Evolutionary conservation across 2,797 vertebrate genomes (phyloP).

Genomic region (Peromyscus nudipes): DNA sequence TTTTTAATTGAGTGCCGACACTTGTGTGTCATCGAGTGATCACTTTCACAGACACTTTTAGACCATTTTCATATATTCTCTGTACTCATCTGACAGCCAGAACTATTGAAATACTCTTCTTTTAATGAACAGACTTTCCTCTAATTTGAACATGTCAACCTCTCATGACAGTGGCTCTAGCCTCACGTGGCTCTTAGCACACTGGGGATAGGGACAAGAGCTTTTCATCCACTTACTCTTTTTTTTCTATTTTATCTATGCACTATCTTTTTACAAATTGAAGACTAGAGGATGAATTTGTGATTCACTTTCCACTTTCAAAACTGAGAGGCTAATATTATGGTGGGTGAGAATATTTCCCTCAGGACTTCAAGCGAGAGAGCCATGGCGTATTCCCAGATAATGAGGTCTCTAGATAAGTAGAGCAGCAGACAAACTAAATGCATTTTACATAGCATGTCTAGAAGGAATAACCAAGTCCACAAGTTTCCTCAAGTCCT

Average conservation of each 20-base stretch:
- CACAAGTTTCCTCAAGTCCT: constrained; percentile 54
- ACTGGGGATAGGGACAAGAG: neutral
- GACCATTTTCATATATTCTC: neutral
- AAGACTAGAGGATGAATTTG: constrained; percentile 77
- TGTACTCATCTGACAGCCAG: constrained; percentile 7
- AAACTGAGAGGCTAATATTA: constrained; percentile 71
- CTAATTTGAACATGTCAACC: neutral
- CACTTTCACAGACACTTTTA: neutral
- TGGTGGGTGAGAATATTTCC: constrained; percentile 78
- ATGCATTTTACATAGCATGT: constrained; percentile 59
- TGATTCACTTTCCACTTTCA: constrained; percentile 72
- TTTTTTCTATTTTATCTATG: constrained; percentile 64
- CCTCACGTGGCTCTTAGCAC: neutral
- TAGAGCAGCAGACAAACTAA: constrained; percentile 69
- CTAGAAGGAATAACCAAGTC: constrained; percentile 67
- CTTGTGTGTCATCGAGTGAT: neutral
- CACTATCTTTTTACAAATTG: constrained; percentile 78
- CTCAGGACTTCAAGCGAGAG: constrained; percentile 70
- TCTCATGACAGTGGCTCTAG: neutral
- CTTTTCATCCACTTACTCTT: constrained; percentile 31
- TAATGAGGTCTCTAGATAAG: constrained; percentile 82
- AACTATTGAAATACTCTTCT: constrained; percentile 34
- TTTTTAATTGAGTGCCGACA: constrained; percentile 54
- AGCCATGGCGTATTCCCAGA: constrained; percentile 72
- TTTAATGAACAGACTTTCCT: constrained; percentile 59